Conservation (phyloP, 2,888 invertebrate species). For the Spilosoma lubricipeda region DNA sequence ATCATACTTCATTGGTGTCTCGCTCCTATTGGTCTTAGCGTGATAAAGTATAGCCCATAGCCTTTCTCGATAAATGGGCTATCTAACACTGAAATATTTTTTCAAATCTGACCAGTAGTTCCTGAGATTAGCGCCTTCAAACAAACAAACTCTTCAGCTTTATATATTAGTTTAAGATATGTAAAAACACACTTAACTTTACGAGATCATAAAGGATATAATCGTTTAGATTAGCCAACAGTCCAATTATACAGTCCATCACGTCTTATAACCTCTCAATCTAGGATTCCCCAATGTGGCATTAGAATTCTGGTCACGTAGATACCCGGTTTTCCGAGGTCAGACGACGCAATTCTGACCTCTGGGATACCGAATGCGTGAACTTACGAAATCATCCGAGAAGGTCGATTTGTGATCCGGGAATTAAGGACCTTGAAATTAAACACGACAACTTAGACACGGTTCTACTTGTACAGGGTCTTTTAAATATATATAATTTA, state of each 20-base stretch:
- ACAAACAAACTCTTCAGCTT: too few relatives aligned
- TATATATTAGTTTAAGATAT: too few relatives aligned
- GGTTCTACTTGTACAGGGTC: neutral
- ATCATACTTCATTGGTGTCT: too few relatives aligned
- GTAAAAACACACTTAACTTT: neutral
- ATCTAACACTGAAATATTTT: too few relatives aligned
- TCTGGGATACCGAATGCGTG: conserved; percentile 9
- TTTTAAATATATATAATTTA: too few relatives aligned
- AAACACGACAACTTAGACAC: neutral
- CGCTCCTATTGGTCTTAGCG: too few relatives aligned
- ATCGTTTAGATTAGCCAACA: neutral
- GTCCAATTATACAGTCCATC: neutral
- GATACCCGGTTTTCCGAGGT: neutral
- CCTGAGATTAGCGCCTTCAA: too few relatives aligned
- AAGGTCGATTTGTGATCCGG: conserved; percentile 7
- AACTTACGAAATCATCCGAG: conserved; percentile 3
- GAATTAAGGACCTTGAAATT: neutral
- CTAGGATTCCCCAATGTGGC: neutral
- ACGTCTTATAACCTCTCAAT: neutral
- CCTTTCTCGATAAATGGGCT: too few relatives aligned
- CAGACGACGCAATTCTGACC: conserved; percentile 10
- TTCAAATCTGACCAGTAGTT: too few relatives aligned
- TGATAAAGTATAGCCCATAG: too few relatives aligned
- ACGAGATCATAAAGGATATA: neutral
- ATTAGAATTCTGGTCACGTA: neutral